Percentiles rank a stretch among this genome's conserved stretches.
Evolutionary conservation across 2,888 invertebrate genomes (phyloP).

Genomic region (Scaptomyza reducta): DNA sequence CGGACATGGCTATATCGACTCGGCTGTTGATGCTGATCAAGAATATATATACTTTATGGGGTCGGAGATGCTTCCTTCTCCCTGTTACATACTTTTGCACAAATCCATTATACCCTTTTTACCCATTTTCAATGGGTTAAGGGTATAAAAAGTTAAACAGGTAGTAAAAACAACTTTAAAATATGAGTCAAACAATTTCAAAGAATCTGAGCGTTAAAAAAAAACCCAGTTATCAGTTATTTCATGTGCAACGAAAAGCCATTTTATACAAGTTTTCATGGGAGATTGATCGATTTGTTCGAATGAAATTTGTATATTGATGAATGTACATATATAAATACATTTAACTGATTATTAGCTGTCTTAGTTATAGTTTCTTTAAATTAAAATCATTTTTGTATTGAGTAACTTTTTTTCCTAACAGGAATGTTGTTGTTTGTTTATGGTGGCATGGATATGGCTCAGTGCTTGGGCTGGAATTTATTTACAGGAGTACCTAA

Average conservation of each 20-base stretch:
- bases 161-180: neutral
- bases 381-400: neutral
- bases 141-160: neutral
- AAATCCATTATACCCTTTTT: too few relatives aligned
- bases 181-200: neutral
- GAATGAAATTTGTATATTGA: neutral
- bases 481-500: neutral
- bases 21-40: too few relatives aligned
- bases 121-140: too few relatives aligned
- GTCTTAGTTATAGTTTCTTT: too few relatives aligned
- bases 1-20: too few relatives aligned
- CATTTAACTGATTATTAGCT: too few relatives aligned
- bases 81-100: too few relatives aligned
- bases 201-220: neutral
- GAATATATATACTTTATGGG: too few relatives aligned
- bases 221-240: neutral
- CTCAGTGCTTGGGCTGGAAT: constrained; percentile 71
- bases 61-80: too few relatives aligned
- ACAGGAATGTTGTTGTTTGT: constrained; percentile 60
- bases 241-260: neutral
- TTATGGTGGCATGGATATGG: constrained; percentile 74
- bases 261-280: neutral
- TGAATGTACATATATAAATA: neutral
- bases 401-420: neutral
- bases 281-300: neutral